Percentiles rank a stretch among this genome's conserved stretches.
Conservation (phyloP, 2,888 invertebrate genomes). For the Epistrophe grossulariae region DNA sequence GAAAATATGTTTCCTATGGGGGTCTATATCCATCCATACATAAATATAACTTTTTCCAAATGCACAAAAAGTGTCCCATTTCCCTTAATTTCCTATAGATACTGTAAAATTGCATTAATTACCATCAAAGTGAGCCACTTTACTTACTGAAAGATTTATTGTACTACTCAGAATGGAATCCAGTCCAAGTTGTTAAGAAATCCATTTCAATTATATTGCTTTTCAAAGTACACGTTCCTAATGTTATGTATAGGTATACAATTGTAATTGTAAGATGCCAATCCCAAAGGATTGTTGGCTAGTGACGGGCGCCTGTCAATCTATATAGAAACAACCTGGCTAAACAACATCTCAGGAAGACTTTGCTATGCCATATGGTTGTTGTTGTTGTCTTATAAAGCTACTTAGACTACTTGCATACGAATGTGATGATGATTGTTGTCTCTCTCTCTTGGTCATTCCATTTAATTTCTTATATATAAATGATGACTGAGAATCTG, state of each 20-base stretch:
- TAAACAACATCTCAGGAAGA: constrained; percentile 18
- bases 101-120: constrained; percentile 35
- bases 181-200: constrained; percentile 12
- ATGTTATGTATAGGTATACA: background rate
- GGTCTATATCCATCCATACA: no score
- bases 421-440: constrained; percentile 44
- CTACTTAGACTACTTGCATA: constrained; percentile 46
- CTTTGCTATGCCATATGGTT: constrained; percentile 1
- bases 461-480: constrained; percentile 22
- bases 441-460: constrained; percentile 29
- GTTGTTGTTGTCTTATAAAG: constrained; percentile 18
- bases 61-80: background rate
- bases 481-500: constrained; percentile 31
- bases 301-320: constrained; percentile 47
- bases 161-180: constrained; percentile 1
- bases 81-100: background rate
- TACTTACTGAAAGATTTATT: constrained; percentile 49
- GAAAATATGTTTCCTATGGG: no score
- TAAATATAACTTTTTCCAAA: no score
- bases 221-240: constrained; percentile 6
- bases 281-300: constrained; percentile 31
- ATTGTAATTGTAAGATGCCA: constrained; percentile 34
- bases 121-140: constrained; percentile 7
- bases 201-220: constrained; percentile 29
- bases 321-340: constrained; percentile 22